These are phyloP conservation scores for Xiphorhynchus erythropygius DNA, from an alignment of 2,797 vertebrate genomes.

Conservation along the genomic window DNA sequence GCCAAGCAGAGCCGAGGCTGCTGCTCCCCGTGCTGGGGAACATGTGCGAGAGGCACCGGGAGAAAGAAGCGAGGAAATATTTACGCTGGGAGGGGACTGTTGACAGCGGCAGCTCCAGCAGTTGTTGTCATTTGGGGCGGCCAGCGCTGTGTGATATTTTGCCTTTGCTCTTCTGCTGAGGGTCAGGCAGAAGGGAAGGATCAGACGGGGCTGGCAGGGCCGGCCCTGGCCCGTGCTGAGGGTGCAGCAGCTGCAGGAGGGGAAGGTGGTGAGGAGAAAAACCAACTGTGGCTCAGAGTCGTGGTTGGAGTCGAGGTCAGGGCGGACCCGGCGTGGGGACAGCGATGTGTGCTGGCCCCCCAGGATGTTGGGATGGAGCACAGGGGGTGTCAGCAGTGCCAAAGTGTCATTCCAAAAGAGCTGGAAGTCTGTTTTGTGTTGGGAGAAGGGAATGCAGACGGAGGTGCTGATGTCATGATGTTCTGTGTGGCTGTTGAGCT, in stretches of 20 bases:
- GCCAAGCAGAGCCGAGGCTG: background rate
- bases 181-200: conserved; percentile 6
- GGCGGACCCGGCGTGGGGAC: background rate
- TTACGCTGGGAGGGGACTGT: conserved; percentile 43
- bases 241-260: conserved; percentile 2
- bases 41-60: background rate
- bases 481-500: background rate
- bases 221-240: too few species aligned
- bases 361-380: background rate
- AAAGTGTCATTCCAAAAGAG: too few species aligned
- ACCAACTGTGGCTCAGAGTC: background rate
- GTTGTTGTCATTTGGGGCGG: background rate
- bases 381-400: background rate
- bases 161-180: background rate
- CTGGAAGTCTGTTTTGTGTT: background rate
- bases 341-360: background rate
- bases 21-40: background rate
- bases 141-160: background rate
- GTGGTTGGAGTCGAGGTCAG: background rate
- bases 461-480: background rate
- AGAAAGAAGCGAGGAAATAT: background rate
- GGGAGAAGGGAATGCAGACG: background rate
- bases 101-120: background rate
- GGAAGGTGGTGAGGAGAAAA: background rate
- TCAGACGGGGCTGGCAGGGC: background rate